Percentiles rank a stretch among this genome's conserved stretches.
Conservation (phyloP, 2,797 vertebrate species). For the Petrocephalus sullivani region DNA sequence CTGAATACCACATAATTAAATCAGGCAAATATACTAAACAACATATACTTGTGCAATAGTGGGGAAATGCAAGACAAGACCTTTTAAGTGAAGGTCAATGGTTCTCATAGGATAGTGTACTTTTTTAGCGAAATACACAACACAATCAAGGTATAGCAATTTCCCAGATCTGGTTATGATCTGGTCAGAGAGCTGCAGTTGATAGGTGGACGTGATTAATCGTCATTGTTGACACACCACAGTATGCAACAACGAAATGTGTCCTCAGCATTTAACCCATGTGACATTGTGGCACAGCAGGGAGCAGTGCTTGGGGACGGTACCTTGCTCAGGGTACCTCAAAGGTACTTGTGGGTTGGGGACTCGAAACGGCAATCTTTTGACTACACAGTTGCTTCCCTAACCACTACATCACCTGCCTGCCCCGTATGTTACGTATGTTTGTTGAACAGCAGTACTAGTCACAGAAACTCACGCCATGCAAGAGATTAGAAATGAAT, state of each 20-base stretch:
- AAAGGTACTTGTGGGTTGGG: too few species aligned
- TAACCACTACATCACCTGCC: too few species aligned
- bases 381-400: too few species aligned
- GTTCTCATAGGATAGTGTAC: conserved; percentile 5
- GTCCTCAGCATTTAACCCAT: too few species aligned
- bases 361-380: too few species aligned
- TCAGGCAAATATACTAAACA: not conserved
- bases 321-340: too few species aligned
- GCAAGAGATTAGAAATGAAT: not conserved
- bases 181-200: not conserved
- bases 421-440: too few species aligned
- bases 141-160: conserved; percentile 11
- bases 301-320: too few species aligned
- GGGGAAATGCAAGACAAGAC: not conserved
- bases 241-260: too few species aligned
- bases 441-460: not conserved
- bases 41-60: not conserved
- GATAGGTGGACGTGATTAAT: too few species aligned
- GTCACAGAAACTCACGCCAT: not conserved
- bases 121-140: conserved; percentile 17
- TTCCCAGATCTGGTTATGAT: not conserved
- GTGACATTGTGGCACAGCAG: too few species aligned
- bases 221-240: too few species aligned
- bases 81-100: conserved; percentile 7
- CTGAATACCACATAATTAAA: not conserved